Evolutionary conservation across 2,797 vertebrate genomes (phyloP), one percentile per base, ranked within the genome.

Genomic region (Neosilurus mollespiculum): DNA sequence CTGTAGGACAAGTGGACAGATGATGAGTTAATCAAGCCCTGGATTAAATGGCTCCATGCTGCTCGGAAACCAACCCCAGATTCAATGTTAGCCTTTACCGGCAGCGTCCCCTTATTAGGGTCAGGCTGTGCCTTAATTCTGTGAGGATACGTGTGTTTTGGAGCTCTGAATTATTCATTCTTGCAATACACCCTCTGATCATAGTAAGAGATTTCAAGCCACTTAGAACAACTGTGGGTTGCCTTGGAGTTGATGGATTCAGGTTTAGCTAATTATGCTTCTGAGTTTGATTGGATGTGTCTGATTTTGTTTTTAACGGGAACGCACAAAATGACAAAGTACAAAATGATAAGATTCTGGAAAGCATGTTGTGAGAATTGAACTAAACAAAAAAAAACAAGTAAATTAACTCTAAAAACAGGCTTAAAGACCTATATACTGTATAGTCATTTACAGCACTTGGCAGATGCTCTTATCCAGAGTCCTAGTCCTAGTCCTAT

Each of bases 11-110:
- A 96, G 94, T 95, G 96, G 97, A 98, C 96, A 94, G 96, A 95
- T 94, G 94, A 96, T 95, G 96, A 97, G 96, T 97, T 99, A 96
- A 98, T 96, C 95, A 97, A 95, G 91, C 93, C 94, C 91, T 93
- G 91, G 94, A 96, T 97, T 96, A 98, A 95, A 94, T 88, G 87
- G 93, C 94, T 95, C 96, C 97, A 96, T 96, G 96, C 96, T 96
- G 97, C 94, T 94, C 93, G 69, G 89, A 96, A 96, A 96, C 95
- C 94, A 93, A 92, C 93, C 90, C 88, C 90, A 87, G 88, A 92
- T 86, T 92, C 89, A 89, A 86, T 90, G 92, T 92, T 90, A 92
- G 93, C 91, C 89, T 93, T 89, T 89, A 66, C 65, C 73, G 64
- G 86, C 90, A 89, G 86, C 83, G 81, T 91, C 90, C 88, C 81